Evolutionary conservation across 1,140 invertebrate genomes (phyloP).

Genomic region (Agrilus planipennis): DNA sequence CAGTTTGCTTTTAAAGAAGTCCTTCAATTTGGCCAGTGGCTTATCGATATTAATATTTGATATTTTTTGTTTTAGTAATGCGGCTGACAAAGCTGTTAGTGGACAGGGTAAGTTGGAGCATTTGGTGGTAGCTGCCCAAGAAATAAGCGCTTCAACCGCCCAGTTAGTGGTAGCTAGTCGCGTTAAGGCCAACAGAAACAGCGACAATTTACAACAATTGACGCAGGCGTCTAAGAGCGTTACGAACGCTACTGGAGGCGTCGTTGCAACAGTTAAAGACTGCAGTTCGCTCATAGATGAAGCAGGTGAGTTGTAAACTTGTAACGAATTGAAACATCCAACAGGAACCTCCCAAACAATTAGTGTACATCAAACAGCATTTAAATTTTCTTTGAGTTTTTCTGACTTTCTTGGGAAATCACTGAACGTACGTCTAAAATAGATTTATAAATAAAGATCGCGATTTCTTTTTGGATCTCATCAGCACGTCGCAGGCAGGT

Average conservation of each 20-base stretch:
- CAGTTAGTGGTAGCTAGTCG: constrained; percentile 93
- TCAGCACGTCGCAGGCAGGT: too few species aligned
- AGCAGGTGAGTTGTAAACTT: constrained; percentile 20
- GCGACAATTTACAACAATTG: constrained; percentile 62
- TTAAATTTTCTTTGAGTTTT: too few species aligned
- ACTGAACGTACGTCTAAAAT: too few species aligned
- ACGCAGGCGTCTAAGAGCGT: constrained; percentile 78
- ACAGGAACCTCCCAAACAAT: too few species aligned
- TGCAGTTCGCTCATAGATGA: constrained; percentile 80
- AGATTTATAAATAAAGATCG: too few species aligned
- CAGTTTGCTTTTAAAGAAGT: too few species aligned
- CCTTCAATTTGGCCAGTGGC: too few species aligned
- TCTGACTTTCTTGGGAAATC: too few species aligned
- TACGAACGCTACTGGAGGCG: constrained; percentile 76
- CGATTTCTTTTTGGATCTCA: too few species aligned
- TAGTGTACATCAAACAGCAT: too few species aligned
- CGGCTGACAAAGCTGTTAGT: constrained; percentile 84
- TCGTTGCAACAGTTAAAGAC: constrained; percentile 86
- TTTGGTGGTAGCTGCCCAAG: constrained; percentile 91
- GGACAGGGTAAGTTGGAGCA: constrained; percentile 85
- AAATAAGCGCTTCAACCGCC: constrained; percentile 93
- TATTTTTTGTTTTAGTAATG: constrained; percentile 49
- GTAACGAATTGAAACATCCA: too few species aligned
- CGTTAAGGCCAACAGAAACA: constrained; percentile 78
- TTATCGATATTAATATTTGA: too few species aligned